Evolutionary conservation across 2,888 invertebrate genomes (phyloP), one percentile per base, ranked within the genome.

Genomic region (Zygogramma bicolorata): DNA sequence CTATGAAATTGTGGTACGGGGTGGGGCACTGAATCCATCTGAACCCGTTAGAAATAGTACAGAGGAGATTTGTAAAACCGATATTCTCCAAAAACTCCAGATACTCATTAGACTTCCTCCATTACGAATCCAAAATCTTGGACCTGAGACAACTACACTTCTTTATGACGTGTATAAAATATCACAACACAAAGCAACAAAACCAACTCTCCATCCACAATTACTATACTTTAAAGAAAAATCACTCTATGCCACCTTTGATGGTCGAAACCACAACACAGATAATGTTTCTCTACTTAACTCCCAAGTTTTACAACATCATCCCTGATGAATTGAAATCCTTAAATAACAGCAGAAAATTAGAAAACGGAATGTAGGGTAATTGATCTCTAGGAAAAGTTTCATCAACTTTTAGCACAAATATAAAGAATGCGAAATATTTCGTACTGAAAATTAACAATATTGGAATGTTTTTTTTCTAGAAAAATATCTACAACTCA

Each of bases 401-500:
- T n/a, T n/a, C n/a, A n/a, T n/a, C n/a, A n/a, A n/a, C n/a, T n/a
- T n/a, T n/a, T n/a, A n/a, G n/a, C n/a, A n/a, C n/a, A n/a, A n/a
- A n/a, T n/a, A n/a, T n/a, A n/a, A n/a, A n/a, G n/a, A n/a, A n/a
- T n/a, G n/a, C n/a, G n/a, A n/a, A n/a, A n/a, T n/a, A n/a, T n/a
- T n/a, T n/a, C n/a, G n/a, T n/a, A 18, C 10, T 38, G 58, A 15
- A 25, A 25, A 53, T 38, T 18, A 49, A 40, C 22, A n/a, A 60
- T 13, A 58, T 13, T 29, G n/a, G 3, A 8, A 5, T 46, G 53
- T 66, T 31, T 27, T 68, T 27, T 20, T 42, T 74, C 89, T 88
- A 89, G 90, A 75, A 91, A 92, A 89, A 74, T 90, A 82, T 89
- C 93, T 81, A 89, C 90, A 82, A 88, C 91, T 83, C 82, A 84